Evolutionary conservation across 2,797 vertebrate genomes (phyloP), one percentile per base, ranked within the genome.

Genomic region (Karalla daura): DNA sequence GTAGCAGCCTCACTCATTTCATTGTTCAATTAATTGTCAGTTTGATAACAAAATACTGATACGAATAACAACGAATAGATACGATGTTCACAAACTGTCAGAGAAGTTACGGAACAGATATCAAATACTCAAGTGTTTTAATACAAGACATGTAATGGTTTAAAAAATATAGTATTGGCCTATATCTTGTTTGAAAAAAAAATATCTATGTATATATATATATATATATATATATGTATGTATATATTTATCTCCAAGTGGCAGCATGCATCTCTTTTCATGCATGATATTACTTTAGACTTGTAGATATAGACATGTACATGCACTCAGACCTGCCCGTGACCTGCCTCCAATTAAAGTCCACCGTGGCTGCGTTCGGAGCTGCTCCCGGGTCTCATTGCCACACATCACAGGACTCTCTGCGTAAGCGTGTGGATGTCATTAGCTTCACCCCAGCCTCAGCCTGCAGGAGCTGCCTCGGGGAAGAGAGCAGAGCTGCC

Each of bases 401-500:
- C 28, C 36, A 33, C 54, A 65, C 5, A 10, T 74, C 30, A 55
- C 28, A 53, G 43, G 37, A 27, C 41, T 40, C 61, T 59, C 33
- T 62, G 58, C 67, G 61, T 28, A 40, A n/a, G 27, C 11, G 37
- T 37, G 55, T 51, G 59, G 61, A 60, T 59, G 76, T 59, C 79
- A 73, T 88, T 83, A 76, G 73, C 66, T 56, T 58, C 63, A 59
- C 55, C 4, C 28, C 54, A 65, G 64, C 78, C 61, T 67, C 55
- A 30, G 73, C 70, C 69, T 58, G 61, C 80, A 74, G 83, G 63
- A 68, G 58, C 25, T 46, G 81, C 81, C 80, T 71, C 25, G 1
- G 81, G 83, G 85, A 67, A 41, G 64, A 78, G 80, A 51, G 78
- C 65, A 51, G 81, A 85, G 73, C 64, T 75, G 76, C 74, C 84